Evolutionary conservation across 2,797 vertebrate genomes (phyloP).

Genomic region (Semotilus atromaculatus): DNA sequence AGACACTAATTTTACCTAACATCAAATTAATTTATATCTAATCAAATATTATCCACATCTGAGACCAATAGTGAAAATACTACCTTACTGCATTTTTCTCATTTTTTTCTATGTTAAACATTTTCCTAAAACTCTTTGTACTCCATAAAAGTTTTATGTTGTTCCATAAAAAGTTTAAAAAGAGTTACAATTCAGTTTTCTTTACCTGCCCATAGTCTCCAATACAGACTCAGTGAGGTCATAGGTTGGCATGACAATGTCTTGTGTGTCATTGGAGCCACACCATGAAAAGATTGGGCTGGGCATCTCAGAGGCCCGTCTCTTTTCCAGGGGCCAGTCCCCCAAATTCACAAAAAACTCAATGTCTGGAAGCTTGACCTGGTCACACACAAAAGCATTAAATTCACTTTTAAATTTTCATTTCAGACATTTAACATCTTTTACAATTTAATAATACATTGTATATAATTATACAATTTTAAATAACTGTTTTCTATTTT

Average conservation of each 20-base stretch:
- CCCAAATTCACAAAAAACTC: conserved; percentile 98
- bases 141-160: conserved; percentile 6
- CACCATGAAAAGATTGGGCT: conserved; percentile 99
- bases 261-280: conserved; percentile 91
- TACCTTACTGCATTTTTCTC: neutral
- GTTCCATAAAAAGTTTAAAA: conserved; percentile 5
- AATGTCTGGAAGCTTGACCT: conserved; percentile 92
- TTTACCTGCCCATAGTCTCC: conserved; percentile 97
- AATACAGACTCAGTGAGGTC: conserved; percentile 96
- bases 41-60: neutral
- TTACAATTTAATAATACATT: neutral
- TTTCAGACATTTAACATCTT: neutral
- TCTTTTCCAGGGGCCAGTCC: conserved; percentile 97
- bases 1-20: neutral
- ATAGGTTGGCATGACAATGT: conserved; percentile 98
- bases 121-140: neutral
- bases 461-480: neutral
- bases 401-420: neutral
- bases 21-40: neutral
- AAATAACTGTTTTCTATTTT: neutral
- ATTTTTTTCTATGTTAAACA: neutral
- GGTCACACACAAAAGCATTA: conserved; percentile 38
- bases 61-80: neutral
- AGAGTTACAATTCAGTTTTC: neutral
- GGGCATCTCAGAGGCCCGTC: conserved; percentile 78